Percentiles rank a stretch among this genome's conserved stretches.
phyloP scores from a whole-genome alignment of 2,797 vertebrate species.

The Urophycis tenuis region DNA sequence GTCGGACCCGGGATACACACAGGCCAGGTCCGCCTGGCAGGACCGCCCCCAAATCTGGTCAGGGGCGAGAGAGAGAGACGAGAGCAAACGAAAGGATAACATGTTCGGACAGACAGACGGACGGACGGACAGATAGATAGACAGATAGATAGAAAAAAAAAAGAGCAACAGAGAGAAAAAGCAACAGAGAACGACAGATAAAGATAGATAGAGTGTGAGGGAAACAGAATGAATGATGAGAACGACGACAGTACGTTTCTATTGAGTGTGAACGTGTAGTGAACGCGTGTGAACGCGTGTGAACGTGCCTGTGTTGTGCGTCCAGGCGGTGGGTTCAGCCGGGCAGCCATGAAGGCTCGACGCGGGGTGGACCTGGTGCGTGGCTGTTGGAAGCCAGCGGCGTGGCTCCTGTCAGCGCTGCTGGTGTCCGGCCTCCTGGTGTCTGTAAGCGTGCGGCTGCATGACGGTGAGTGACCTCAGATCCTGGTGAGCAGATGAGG shows the following conservation, averaged over 20 bases:
- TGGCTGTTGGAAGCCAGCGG: slow-evolving; percentile 55
- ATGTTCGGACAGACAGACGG: too few species aligned
- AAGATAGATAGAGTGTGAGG: too few species aligned
- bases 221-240: not conserved
- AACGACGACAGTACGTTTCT: not conserved
- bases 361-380: slow-evolving; percentile 50
- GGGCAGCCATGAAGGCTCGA: slow-evolving; percentile 67
- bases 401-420: slow-evolving; percentile 59
- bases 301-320: slow-evolving; percentile 33
- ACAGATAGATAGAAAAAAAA: not conserved
- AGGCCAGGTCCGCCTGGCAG: not conserved
- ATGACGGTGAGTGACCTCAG: slow-evolving; percentile 58
- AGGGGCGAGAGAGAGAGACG: not conserved
- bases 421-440: slow-evolving; percentile 67
- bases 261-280: not conserved
- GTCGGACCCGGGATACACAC: not conserved
- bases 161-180: not conserved
- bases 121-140: too few species aligned
- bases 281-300: too few species aligned
- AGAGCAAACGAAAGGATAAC: not conserved
- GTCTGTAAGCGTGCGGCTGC: slow-evolving; percentile 57
- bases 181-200: not conserved
- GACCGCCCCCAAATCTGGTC: not conserved
- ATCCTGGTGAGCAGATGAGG: not conserved
- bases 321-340: slow-evolving; percentile 52